Evolutionary conservation across 2,797 vertebrate species (phyloP).

Genomic region (Sebastes hopkinsi): DNA sequence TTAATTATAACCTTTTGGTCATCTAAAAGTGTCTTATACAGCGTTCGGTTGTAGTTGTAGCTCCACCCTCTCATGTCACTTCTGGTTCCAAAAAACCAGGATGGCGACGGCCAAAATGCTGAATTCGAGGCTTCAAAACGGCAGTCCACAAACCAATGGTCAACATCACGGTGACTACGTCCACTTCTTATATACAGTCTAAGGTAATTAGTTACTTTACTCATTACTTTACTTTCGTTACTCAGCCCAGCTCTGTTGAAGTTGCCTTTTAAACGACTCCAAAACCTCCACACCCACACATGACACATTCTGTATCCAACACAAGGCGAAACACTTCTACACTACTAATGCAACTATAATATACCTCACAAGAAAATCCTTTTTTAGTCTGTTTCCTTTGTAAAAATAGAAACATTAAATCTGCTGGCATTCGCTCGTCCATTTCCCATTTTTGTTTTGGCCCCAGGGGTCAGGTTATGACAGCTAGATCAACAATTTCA

Average conservation of each 20-base stretch:
- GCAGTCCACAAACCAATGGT: too few species aligned
- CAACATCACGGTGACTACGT: too few species aligned
- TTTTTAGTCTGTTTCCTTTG: not conserved
- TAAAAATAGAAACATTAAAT: not conserved
- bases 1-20: too few species aligned
- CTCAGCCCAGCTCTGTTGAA: not conserved
- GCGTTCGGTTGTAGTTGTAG: too few species aligned
- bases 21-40: too few species aligned
- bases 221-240: not conserved
- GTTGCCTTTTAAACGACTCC: not conserved
- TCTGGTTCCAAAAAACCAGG: too few species aligned
- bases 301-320: not conserved
- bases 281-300: not conserved
- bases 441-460: not conserved
- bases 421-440: not conserved
- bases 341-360: not conserved
- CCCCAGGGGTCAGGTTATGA: not conserved
- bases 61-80: too few species aligned
- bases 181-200: not conserved
- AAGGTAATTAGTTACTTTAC: not conserved
- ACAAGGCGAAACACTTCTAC: not conserved
- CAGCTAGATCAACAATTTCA: slow-evolving; percentile 12
- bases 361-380: not conserved
- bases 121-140: too few species aligned
- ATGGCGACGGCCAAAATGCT: too few species aligned